Conservation (phyloP, 2,797 vertebrate genomes). For the Mastacembelus armatus region DNA sequence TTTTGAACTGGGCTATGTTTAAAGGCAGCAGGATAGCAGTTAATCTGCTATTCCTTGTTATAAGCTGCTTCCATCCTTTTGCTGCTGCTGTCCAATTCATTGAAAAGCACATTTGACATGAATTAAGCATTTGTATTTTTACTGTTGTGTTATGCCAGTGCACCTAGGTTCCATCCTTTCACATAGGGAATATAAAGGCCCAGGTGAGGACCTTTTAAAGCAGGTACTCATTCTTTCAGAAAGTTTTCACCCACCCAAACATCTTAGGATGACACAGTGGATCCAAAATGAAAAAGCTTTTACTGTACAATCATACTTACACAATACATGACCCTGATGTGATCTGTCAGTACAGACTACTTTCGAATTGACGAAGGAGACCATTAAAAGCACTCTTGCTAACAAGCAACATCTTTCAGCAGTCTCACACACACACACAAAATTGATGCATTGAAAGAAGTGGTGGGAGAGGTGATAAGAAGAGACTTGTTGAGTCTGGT, state of each 20-base stretch:
- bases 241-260: background rate
- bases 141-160: no score
- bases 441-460: background rate
- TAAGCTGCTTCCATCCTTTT: background rate
- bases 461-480: background rate
- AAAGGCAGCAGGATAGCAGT: no score
- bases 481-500: no score
- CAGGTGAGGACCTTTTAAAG: background rate
- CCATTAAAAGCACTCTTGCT: conserved; percentile 28
- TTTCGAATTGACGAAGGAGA: conserved; percentile 25
- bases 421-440: background rate
- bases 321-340: background rate
- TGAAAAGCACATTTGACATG: no score
- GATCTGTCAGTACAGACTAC: background rate
- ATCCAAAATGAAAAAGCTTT: conserved; percentile 41
- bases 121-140: no score
- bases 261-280: no score
- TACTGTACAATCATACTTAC: background rate
- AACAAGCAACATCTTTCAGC: conserved; percentile 3
- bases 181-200: background rate
- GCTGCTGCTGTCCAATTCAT: background rate
- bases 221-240: background rate
- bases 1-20: background rate
- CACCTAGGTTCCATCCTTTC: conserved; percentile 7
- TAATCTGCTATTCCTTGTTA: background rate